Conservation (phyloP, 2,888 invertebrate genomes). For the Cheilosia urbana region DNA sequence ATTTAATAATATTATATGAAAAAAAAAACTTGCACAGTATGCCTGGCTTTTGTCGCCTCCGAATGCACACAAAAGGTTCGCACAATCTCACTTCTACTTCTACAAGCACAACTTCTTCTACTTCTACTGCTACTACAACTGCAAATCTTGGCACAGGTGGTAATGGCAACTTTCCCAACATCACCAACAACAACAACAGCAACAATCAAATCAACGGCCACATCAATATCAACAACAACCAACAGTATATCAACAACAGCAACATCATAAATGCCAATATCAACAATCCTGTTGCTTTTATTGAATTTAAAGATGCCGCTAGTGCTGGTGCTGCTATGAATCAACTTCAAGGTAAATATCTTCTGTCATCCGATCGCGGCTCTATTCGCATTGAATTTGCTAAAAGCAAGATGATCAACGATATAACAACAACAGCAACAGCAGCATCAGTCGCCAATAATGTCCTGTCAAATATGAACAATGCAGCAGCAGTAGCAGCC, state of each 20-base stretch:
- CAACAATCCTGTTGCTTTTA: conserved; percentile 97
- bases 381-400: conserved; percentile 99
- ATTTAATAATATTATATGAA: conserved; percentile 64
- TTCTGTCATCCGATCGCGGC: conserved; percentile 97
- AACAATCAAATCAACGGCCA: conserved; percentile 67
- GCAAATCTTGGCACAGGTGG: conserved; percentile 76
- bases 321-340: conserved; percentile 97
- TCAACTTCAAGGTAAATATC: conserved; percentile 97
- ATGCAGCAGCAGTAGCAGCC: conserved; percentile 56
- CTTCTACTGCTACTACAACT: conserved; percentile 80
- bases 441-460: conserved; percentile 38
- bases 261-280: conserved; percentile 65
- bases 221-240: conserved; percentile 68
- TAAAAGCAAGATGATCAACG: conserved; percentile 98
- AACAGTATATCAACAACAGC: conserved; percentile 65
- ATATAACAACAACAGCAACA: conserved; percentile 72
- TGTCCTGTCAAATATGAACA: conserved; percentile 58
- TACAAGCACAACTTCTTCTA: conserved; percentile 81
- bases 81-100: conserved; percentile 83
- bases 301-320: conserved; percentile 97
- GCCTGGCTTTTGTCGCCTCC: conserved; percentile 98
- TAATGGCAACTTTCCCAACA: conserved; percentile 63
- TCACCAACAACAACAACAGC: conserved; percentile 59
- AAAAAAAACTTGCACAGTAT: conserved; percentile 88
- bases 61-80: conserved; percentile 94